These are phyloP conservation scores for Drosophila ustulata DNA, from an alignment of 2,888 invertebrate genomes.

Conservation along the genomic window DNA sequence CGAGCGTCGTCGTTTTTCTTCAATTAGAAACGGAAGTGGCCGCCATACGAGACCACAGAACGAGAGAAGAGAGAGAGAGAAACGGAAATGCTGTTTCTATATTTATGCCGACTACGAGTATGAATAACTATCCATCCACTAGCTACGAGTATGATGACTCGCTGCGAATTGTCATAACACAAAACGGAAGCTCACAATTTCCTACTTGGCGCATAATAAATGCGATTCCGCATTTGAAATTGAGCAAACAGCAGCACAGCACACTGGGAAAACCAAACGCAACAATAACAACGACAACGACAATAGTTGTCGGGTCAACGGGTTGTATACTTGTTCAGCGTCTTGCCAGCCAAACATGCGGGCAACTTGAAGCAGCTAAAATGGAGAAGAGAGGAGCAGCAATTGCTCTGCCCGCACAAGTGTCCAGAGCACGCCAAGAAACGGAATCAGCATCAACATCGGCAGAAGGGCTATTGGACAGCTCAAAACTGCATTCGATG, in stretches of 20 bases:
- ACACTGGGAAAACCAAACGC: slow-evolving; percentile 13
- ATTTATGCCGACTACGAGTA: slow-evolving; percentile 52
- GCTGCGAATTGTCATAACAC: slow-evolving; percentile 73
- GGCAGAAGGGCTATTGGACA: neutral
- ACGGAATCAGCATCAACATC: neutral
- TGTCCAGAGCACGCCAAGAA: slow-evolving; percentile 3
- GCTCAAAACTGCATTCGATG: slow-evolving; percentile 61
- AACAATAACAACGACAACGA: slow-evolving; percentile 20
- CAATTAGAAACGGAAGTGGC: slow-evolving; percentile 79
- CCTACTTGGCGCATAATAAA: slow-evolving; percentile 77
- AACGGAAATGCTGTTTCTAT: slow-evolving; percentile 75
- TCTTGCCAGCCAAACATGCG: slow-evolving; percentile 26
- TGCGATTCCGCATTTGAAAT: slow-evolving; percentile 63
- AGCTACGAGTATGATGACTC: slow-evolving; percentile 26
- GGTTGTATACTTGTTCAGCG: slow-evolving; percentile 50
- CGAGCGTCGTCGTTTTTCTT: slow-evolving; percentile 29
- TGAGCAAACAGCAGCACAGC: slow-evolving; percentile 35
- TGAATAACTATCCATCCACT: neutral
- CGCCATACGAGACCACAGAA: slow-evolving; percentile 48
- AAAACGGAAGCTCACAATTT: slow-evolving; percentile 79
- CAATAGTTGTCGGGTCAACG: slow-evolving; percentile 50
- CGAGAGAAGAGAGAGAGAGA: slow-evolving; percentile 2
- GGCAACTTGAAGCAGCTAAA: neutral
- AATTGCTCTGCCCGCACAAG: too few species aligned
- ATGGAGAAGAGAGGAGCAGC: slow-evolving; percentile 5